These are phyloP conservation scores for Asteroscopus sphinx DNA, from an alignment of 2,888 invertebrate genomes.

Conservation along the genomic window DNA sequence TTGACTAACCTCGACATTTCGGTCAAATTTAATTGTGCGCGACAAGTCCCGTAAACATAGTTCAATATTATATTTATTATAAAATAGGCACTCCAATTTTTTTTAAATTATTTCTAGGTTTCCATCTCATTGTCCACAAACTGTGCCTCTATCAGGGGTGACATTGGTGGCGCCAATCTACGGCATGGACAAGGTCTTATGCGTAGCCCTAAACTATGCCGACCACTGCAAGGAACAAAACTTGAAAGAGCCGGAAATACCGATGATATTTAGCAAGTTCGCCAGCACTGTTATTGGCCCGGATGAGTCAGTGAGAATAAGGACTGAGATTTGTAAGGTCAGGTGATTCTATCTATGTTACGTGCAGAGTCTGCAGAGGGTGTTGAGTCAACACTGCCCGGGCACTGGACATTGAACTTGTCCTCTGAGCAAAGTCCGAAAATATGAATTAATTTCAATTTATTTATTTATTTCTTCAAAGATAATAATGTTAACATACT, in stretches of 20 bases:
- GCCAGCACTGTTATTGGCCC: slow-evolving; percentile 94
- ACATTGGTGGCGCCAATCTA: slow-evolving; percentile 93
- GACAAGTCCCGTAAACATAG: too few relatives aligned
- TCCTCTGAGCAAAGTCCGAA: too few relatives aligned
- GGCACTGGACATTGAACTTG: too few relatives aligned
- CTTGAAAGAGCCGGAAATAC: slow-evolving; percentile 92
- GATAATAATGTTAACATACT: too few relatives aligned
- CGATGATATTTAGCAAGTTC: slow-evolving; percentile 97
- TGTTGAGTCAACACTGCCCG: too few relatives aligned
- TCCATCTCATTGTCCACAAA: slow-evolving; percentile 51
- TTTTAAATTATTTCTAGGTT: slow-evolving; percentile 57
- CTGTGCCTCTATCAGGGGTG: slow-evolving; percentile 85
- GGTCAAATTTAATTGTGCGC: too few relatives aligned
- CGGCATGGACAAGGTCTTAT: slow-evolving; percentile 95
- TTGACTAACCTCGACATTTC: too few relatives aligned
- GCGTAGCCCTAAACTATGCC: slow-evolving; percentile 95
- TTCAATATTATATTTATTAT: too few relatives aligned
- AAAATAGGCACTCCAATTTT: not conserved
- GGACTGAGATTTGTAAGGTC: slow-evolving; percentile 65
- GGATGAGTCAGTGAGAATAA: slow-evolving; percentile 90
- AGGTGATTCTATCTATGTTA: not conserved
- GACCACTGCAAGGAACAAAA: slow-evolving; percentile 97
- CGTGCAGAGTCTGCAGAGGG: too few relatives aligned
- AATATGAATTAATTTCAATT: too few relatives aligned
- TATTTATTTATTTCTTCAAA: too few relatives aligned